Conservation (phyloP, 2,113 vertebrate species). For the Willisornis vidua region DNA sequence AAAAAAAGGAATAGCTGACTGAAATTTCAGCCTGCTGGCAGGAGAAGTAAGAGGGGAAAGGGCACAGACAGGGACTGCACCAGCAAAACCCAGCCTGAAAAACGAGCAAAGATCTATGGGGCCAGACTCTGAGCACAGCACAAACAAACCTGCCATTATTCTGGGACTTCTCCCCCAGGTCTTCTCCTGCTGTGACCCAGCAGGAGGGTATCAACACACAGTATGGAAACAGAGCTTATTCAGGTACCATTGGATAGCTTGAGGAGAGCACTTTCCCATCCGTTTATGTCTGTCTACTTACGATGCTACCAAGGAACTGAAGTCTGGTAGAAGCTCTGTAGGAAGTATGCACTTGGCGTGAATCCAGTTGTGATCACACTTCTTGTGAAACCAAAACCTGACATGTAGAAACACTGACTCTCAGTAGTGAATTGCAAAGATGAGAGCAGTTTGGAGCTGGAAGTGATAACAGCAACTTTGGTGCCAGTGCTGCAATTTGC, state of each 20-base stretch:
- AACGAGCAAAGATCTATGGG: neutral
- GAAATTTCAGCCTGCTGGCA: neutral
- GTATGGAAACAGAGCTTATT: neutral
- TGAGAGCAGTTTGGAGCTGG: slow-evolving; percentile 19
- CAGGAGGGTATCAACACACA: neutral
- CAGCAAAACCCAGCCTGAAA: neutral
- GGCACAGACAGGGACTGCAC: neutral
- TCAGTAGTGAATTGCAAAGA: neutral
- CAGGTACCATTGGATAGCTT: neutral
- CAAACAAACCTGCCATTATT: rapidly evolving
- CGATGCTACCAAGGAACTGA: neutral
- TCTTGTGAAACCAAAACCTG: slow-evolving; percentile 33
- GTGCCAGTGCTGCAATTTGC: slow-evolving; percentile 14
- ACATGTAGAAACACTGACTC: slow-evolving; percentile 22
- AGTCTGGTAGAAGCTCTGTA: neutral
- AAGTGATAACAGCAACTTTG: neutral
- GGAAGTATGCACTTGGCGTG: neutral
- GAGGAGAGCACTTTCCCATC: neutral
- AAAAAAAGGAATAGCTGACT: neutral
- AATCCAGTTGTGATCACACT: slow-evolving; percentile 44
- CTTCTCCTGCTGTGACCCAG: neutral
- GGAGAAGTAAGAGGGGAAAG: neutral
- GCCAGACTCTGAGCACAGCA: neutral
- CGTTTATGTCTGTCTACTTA: neutral
- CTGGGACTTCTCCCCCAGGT: neutral